phyloP scores from a whole-genome alignment of 2,113 vertebrate species.

The Petrocephalus microphthalmus region DNA sequence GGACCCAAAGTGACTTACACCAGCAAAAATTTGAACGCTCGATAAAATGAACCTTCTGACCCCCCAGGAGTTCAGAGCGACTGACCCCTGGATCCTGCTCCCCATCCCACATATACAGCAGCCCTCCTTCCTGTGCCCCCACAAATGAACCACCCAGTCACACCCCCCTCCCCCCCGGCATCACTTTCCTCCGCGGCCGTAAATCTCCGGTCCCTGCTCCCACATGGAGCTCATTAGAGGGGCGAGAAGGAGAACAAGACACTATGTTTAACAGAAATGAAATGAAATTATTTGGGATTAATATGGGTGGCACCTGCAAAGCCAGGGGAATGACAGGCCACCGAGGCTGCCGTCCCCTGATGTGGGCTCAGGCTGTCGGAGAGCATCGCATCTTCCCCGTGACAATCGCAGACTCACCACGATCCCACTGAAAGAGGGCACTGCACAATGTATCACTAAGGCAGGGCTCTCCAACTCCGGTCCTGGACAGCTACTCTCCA shows the following conservation, averaged over 20 bases:
- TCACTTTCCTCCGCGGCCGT: constrained; percentile 38
- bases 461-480: too few species aligned
- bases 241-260: constrained; percentile 48
- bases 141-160: constrained; percentile 12
- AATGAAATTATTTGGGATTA: constrained; percentile 55
- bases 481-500: too few species aligned
- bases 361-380: not conserved
- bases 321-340: not conserved
- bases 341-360: not conserved
- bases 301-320: constrained; percentile 35
- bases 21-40: not conserved
- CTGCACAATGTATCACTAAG: not conserved
- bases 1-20: not conserved
- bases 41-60: not conserved
- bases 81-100: not conserved
- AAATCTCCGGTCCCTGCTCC: constrained; percentile 42
- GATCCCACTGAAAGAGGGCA: not conserved
- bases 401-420: not conserved
- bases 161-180: constrained; percentile 29
- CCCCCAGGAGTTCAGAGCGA: not conserved
- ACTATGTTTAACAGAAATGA: constrained; percentile 61
- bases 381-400: not conserved
- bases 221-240: constrained; percentile 61
- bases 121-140: constrained; percentile 25
- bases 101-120: constrained; percentile 19